These are phyloP conservation scores for Oscheius sp. DNA, from an alignment of 1,140 invertebrate species.

Conservation along the genomic window DNA sequence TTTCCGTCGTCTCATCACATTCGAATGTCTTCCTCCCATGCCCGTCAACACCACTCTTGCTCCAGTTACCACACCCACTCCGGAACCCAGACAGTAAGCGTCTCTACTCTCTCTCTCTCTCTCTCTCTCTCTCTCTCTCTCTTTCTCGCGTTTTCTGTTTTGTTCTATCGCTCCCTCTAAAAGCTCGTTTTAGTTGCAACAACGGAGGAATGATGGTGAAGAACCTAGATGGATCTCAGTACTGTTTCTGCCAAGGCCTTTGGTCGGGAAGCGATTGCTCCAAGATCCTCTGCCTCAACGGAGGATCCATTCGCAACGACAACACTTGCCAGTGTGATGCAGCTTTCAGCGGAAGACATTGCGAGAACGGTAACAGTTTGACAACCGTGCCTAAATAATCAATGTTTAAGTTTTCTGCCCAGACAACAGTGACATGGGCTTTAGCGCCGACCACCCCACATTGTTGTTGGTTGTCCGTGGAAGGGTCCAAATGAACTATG, in stretches of 20 bases:
- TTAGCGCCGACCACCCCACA: constrained; percentile 23
- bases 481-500: constrained; percentile 27
- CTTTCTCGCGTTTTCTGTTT: neutral
- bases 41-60: neutral
- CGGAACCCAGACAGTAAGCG: neutral
- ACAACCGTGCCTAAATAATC: neutral
- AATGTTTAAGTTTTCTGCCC: constrained; percentile 22
- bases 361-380: constrained; percentile 25
- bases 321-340: constrained; percentile 23
- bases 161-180: too few species aligned
- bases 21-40: constrained; percentile 4
- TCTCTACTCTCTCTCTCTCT: neutral
- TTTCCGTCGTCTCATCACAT: constrained; percentile 28
- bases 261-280: constrained; percentile 20
- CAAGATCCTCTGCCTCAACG: constrained; percentile 27
- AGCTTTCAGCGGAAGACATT: constrained; percentile 36
- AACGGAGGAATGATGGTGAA: constrained; percentile 29
- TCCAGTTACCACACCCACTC: neutral
- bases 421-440: constrained; percentile 22
- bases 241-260: constrained; percentile 33
- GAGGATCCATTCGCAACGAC: constrained; percentile 8
- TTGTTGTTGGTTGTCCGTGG: constrained; percentile 33
- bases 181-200: too few species aligned
- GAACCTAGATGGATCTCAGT: neutral
- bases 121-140: neutral